A percentile compares a stretch with the other conserved stretches of the same genome.
phyloP scores from a whole-genome alignment of 1,140 invertebrate species.

The Drosophila repletoides region DNA sequence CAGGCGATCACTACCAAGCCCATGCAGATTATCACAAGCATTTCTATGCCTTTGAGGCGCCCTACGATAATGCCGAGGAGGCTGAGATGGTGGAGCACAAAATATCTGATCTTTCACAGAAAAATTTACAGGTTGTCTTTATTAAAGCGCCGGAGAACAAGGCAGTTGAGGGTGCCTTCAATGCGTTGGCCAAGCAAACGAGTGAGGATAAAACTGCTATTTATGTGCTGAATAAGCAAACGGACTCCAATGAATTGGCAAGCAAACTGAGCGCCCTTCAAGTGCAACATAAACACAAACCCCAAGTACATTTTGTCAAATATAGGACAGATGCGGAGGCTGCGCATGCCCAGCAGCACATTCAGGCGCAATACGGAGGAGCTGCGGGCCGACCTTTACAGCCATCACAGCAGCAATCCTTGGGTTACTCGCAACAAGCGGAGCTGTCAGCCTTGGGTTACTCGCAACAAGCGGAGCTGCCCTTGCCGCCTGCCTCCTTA shows the following conservation, averaged over 20 bases:
- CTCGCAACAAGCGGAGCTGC: background rate
- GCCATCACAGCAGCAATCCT: constrained; percentile 15
- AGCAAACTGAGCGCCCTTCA: constrained; percentile 53
- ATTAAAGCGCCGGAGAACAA: constrained; percentile 77
- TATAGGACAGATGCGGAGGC: constrained; percentile 77
- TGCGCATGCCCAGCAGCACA: constrained; percentile 65
- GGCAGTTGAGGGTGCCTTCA: constrained; percentile 59
- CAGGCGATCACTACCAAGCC: constrained; percentile 33
- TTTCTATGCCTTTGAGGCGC: constrained; percentile 72
- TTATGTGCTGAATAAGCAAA: constrained; percentile 76
- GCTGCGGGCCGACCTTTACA: background rate
- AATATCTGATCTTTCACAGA: constrained; percentile 38
- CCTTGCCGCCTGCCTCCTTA: no score
- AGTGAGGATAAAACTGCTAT: constrained; percentile 74
- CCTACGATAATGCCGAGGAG: constrained; percentile 55
- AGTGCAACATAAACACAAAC: constrained; percentile 56
- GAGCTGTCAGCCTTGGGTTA: background rate
- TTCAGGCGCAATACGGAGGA: constrained; percentile 71
- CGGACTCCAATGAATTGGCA: constrained; percentile 69
- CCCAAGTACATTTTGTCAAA: constrained; percentile 79
- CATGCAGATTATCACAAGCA: constrained; percentile 63
- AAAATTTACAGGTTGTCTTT: constrained; percentile 76
- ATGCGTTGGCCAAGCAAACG: constrained; percentile 62
- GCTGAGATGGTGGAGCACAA: constrained; percentile 43
- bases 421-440: constrained; percentile 18